A percentile compares a stretch with the other conserved stretches of the same genome.
Evolutionary conservation across 1,140 invertebrate genomes (phyloP).

Genomic region (Aphelenchoides fujianensis): DNA sequence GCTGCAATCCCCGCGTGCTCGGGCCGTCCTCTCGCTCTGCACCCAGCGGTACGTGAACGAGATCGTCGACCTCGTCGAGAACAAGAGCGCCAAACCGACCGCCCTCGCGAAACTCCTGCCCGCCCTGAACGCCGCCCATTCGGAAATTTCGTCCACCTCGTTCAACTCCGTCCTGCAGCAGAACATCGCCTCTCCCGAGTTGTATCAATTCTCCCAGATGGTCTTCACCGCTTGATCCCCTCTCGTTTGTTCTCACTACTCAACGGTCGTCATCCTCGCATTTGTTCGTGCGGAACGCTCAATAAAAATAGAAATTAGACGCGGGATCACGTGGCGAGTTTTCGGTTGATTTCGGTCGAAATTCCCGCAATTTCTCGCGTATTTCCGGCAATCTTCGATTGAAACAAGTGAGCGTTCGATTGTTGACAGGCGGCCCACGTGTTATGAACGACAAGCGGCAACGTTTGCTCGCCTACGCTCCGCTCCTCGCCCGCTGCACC

Average conservation of each 20-base stretch:
- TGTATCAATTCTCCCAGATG: slow-evolving; percentile 42
- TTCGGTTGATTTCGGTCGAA: not conserved
- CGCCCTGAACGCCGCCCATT: slow-evolving; percentile 40
- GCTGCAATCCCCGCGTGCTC: slow-evolving; percentile 28
- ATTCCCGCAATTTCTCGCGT: not conserved
- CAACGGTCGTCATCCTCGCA: not conserved
- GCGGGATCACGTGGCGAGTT: not conserved
- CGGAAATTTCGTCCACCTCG: slow-evolving; percentile 20
- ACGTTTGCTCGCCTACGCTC: not conserved
- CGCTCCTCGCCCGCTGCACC: slow-evolving; percentile 34
- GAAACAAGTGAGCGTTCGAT: too few species aligned
- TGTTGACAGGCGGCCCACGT: not conserved
- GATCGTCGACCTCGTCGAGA: not conserved
- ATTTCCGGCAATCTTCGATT: too few species aligned
- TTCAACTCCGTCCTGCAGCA: slow-evolving; percentile 47
- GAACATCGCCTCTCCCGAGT: slow-evolving; percentile 42
- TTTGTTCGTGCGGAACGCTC: too few species aligned
- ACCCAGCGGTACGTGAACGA: slow-evolving; percentile 34
- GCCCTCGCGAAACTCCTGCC: slow-evolving; percentile 52
- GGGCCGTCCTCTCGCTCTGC: slow-evolving; percentile 29
- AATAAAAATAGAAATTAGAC: not conserved
- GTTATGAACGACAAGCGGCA: slow-evolving; percentile 14
- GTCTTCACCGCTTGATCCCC: slow-evolving; percentile 30
- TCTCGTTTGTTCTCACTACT: slow-evolving; percentile 3
- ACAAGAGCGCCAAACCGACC: slow-evolving; percentile 5